Evolutionary conservation across 2,888 invertebrate genomes (phyloP), one percentile per base, ranked within the genome.

Genomic region (Theretra japonica): DNA sequence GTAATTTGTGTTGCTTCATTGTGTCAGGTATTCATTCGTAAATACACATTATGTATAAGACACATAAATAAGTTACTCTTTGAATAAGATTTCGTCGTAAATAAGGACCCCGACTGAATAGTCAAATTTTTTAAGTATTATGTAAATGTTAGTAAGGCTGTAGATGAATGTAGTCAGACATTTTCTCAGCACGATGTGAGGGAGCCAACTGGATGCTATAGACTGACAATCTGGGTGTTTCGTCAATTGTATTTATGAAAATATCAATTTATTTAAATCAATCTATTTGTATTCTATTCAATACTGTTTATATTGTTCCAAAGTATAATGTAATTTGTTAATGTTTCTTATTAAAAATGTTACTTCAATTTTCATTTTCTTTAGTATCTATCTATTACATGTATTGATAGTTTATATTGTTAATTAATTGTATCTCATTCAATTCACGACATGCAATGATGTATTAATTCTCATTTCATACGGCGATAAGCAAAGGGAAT

Each of bases 61-160:
- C 19, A 65, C 15, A 41, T 65, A 62, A 62, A 41, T 62, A 41
- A 65, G 48, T 65, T 65, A 65, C 48, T 48, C 48, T 65, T 65
- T 41, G 48, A 59, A 65, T 65, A 65, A 65, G 65, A 65, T 88
- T 83, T 86, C 78, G 79, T 84, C 76, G 80, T 91, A 90, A 89
- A 81, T 94, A 94, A 94, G 93, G 85, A 90, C 91, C 88, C 91
- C 91, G 94, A 94, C 94, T 94, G 94, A 94, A 94, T 94, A 94
- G 94, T 94, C 94, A 94, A 88, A 90, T 87, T 89, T 91, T 89
- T 88, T 92, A 90, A 90, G 89, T 88, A 88, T 88, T 87, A 87
- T 90, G 85, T 88, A 89, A 88, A 86, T 84, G 30, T 56, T 71
- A 71, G 56, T 33, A 65, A 71, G 70, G 73, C 70, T 72, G 73